Evolutionary conservation across 2,797 vertebrate genomes (phyloP).

Genomic region (Microhierax caerulescens): DNA sequence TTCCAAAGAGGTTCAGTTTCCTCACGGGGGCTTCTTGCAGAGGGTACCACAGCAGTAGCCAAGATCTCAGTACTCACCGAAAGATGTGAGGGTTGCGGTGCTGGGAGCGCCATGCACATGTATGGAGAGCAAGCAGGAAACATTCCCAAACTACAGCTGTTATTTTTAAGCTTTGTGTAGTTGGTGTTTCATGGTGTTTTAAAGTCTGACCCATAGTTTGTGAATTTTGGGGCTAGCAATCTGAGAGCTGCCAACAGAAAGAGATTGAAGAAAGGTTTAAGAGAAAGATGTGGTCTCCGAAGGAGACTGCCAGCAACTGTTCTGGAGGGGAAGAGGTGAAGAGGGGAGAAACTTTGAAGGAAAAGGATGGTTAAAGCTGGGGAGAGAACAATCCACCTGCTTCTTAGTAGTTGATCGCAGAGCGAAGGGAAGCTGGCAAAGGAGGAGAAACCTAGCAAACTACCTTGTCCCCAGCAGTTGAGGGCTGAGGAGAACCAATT

Average conservation of each 20-base stretch:
- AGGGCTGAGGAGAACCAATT: neutral
- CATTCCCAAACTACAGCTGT: neutral
- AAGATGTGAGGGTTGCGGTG: neutral
- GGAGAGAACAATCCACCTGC: neutral
- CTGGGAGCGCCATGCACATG: accelerated
- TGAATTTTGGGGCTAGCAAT: neutral
- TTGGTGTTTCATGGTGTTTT: neutral
- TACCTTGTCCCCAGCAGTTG: neutral
- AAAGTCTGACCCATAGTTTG: neutral
- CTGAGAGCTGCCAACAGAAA: neutral
- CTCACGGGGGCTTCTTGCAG: neutral
- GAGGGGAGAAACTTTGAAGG: neutral
- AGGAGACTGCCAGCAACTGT: neutral
- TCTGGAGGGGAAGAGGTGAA: neutral
- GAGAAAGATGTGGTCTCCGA: neutral
- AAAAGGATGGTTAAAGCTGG: neutral
- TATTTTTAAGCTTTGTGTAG: neutral
- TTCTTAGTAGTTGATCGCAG: neutral
- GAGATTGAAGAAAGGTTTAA: neutral
- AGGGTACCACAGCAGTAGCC: neutral
- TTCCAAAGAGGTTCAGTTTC: neutral
- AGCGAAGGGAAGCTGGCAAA: neutral
- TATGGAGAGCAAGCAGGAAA: neutral
- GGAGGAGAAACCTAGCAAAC: neutral
- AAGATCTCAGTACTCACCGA: neutral